These are phyloP conservation scores for Mormyrus hasselquistii DNA, from an alignment of 2,797 vertebrate genomes.

Conservation along the genomic window DNA sequence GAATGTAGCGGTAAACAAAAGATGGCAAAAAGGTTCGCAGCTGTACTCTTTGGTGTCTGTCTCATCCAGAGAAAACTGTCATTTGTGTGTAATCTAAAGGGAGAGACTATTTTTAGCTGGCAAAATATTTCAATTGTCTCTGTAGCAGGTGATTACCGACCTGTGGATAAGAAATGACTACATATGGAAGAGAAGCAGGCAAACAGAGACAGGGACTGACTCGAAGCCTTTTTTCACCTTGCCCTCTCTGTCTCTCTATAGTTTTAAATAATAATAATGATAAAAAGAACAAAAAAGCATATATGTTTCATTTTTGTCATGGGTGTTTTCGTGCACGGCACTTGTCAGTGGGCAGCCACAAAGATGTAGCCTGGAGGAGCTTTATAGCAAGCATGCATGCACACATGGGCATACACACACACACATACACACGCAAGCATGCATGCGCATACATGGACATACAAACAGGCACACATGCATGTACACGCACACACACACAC, in stretches of 20 bases:
- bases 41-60: not conserved
- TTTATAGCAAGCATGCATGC: not conserved
- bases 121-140: slow-evolving; percentile 15
- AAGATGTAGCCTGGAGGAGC: not conserved
- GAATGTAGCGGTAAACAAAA: not conserved
- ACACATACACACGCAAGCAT: no score
- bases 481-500: no score
- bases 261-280: slow-evolving; percentile 16
- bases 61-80: not conserved
- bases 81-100: not conserved
- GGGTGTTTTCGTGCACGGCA: not conserved
- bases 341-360: not conserved
- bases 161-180: slow-evolving; percentile 37
- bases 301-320: not conserved
- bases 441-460: no score
- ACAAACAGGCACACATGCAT: no score
- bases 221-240: not conserved
- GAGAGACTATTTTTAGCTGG: slow-evolving; percentile 4
- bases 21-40: not conserved
- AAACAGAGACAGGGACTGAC: slow-evolving; percentile 29
- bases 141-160: slow-evolving; percentile 14
- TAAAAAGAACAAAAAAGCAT: not conserved
- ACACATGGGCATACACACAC: not conserved
- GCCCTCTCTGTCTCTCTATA: slow-evolving; percentile 33
- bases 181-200: slow-evolving; percentile 34